These are phyloP conservation scores for Phortica magna DNA, from an alignment of 2,888 invertebrate genomes.

Conservation along the genomic window DNA sequence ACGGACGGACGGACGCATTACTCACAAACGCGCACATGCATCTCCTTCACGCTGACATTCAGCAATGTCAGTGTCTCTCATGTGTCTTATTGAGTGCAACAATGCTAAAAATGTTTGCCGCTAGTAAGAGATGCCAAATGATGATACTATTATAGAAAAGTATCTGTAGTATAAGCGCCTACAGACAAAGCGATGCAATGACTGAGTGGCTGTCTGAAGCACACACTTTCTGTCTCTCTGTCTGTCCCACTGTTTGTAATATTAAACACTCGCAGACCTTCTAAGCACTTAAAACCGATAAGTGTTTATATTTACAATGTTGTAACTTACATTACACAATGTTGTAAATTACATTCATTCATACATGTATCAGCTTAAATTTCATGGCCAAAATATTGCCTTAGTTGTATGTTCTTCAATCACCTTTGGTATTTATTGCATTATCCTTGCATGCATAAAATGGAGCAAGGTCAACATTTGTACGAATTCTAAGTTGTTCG, in stretches of 20 bases:
- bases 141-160: not conserved
- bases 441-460: conserved; percentile 45
- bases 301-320: not conserved
- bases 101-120: not conserved
- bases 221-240: not conserved
- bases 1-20: no score
- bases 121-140: not conserved
- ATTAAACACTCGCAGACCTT: conserved; percentile 48
- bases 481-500: not conserved
- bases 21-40: conserved; percentile 3
- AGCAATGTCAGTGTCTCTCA: conserved; percentile 63
- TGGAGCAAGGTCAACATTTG: conserved; percentile 57
- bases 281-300: conserved; percentile 47
- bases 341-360: not conserved
- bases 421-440: conserved; percentile 27
- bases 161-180: conserved; percentile 29
- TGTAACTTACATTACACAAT: not conserved
- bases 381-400: not conserved
- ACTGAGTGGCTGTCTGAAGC: not conserved
- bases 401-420: not conserved
- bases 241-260: conserved; percentile 6
- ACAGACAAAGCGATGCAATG: not conserved
- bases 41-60: conserved; percentile 58
- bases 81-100: not conserved
- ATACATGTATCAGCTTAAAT: not conserved